Base-by-base conservation (phyloP, 2,888 invertebrate species). In the Platypus cylindrus region DNA sequence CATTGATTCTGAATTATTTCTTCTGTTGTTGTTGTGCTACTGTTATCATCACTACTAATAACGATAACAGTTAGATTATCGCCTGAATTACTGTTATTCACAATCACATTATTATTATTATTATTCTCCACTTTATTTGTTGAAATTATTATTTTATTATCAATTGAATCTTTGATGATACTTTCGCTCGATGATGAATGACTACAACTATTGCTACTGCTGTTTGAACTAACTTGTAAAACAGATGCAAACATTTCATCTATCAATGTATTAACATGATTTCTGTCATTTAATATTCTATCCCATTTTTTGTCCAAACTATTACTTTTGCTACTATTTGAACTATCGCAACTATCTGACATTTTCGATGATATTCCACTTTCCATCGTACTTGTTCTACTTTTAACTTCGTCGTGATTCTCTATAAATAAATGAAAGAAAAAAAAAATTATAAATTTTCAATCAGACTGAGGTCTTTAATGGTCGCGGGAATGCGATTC, bases 201-300 rank as follows among this genome's bases (percentile, higher is more conserved):
- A 24, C 12, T 22, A 17, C 16, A 16, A 14, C 17, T 39, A 28
- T 41, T 47, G 17, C 40, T 38, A 32, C 44, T 42, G 13, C 49
- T 45, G 34, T 48, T 47, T 3, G 51, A 51, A 24, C 33, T 40
- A n/a, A 51, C 50, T 28, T 59, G 59, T 20, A 60, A 40, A 34
- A 60, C 59, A 40, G 58, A 58, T 2, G 60, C 59, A 37, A 60
- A 58, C 60, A 60, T 60, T 37, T 60, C 60, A 40, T 60, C 59
- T 26, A 60, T 60, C 24, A 60, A 46, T 14, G 58, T 58, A 38
- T 60, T 60, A 5, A 60, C 59, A 44, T 60, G 59, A 44, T 59
- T 60, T 34, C 56, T 50, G 36, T 58, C 59, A 34, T 53, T 55
- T 31, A 51, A 40, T 37, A 49, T 47, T 38, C 51, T 50, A 33